Conservation (phyloP, 1,140 invertebrate species). For the Periplaneta americana region DNA sequence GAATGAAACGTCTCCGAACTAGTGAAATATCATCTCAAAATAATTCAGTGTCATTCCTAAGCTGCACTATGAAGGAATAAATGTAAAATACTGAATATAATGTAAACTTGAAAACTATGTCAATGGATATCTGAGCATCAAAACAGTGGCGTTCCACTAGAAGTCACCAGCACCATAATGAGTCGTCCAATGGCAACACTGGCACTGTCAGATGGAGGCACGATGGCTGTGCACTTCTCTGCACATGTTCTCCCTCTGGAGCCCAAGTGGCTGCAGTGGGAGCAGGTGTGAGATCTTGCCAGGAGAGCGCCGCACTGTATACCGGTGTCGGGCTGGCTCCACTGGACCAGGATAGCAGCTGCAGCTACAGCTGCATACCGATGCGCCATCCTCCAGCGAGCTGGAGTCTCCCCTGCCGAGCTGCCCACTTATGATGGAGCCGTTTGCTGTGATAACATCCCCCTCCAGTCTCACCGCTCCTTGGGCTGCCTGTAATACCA, state of each 20-base stretch:
- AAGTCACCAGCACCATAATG: neutral
- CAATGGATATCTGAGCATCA: neutral
- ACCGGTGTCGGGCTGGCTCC: constrained; percentile 37
- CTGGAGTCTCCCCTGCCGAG: constrained; percentile 11
- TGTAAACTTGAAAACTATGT: constrained; percentile 1
- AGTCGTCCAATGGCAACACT: neutral
- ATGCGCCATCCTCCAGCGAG: constrained; percentile 52
- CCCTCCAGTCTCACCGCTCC: constrained; percentile 55
- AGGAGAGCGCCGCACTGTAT: constrained; percentile 62
- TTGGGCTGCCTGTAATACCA: constrained; percentile 43
- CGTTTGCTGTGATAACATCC: constrained; percentile 58
- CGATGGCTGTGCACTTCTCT: constrained; percentile 12
- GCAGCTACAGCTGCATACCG: constrained; percentile 80
- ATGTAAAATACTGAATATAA: neutral
- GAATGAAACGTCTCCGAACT: neutral
- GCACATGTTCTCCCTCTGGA: neutral
- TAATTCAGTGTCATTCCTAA: neutral
- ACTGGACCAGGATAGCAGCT: constrained; percentile 46
- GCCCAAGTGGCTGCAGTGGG: constrained; percentile 39
- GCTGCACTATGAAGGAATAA: neutral
- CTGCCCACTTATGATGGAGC: constrained; percentile 27
- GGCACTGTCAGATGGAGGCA: constrained; percentile 17
- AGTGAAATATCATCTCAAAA: neutral
- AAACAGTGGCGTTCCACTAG: neutral
- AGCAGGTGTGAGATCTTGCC: constrained; percentile 66